Conservation (phyloP, 2,797 vertebrate genomes). For the Arrhamphus sclerolepis region DNA sequence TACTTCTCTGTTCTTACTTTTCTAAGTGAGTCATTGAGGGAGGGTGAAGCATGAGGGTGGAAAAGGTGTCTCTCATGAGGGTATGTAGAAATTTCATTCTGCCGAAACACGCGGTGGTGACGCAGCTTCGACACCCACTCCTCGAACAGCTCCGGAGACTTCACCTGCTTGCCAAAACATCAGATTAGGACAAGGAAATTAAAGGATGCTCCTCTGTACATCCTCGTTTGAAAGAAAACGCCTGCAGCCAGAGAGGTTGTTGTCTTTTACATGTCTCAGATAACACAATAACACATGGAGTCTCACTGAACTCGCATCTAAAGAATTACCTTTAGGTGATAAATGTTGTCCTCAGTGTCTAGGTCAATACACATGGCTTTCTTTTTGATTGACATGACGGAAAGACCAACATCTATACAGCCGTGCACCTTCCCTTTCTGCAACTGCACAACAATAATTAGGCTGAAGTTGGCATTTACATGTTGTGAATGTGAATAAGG, state of each 20-base stretch:
- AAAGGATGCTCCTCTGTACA: neutral
- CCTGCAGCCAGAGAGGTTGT: neutral
- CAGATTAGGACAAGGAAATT: constrained; percentile 8
- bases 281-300: neutral
- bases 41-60: constrained; percentile 76
- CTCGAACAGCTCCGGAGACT: constrained; percentile 90
- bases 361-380: constrained; percentile 94
- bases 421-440: constrained; percentile 93
- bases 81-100: constrained; percentile 95
- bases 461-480: constrained; percentile 2
- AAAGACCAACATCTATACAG: constrained; percentile 95
- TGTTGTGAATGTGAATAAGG: neutral
- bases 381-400: constrained; percentile 97
- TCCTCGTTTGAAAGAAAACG: neutral
- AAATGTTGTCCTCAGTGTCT: constrained; percentile 95
- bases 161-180: constrained; percentile 79
- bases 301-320: neutral
- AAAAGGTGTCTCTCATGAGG: constrained; percentile 87
- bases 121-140: constrained; percentile 95
- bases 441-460: constrained; percentile 74
- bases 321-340: constrained; percentile 91
- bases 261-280: neutral
- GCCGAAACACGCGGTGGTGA: constrained; percentile 92
- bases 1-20: too few species aligned
- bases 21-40: constrained; percentile 76